These are phyloP conservation scores for Paedocypris micromegethes DNA, from an alignment of 2,797 vertebrate genomes.

Conservation along the genomic window DNA sequence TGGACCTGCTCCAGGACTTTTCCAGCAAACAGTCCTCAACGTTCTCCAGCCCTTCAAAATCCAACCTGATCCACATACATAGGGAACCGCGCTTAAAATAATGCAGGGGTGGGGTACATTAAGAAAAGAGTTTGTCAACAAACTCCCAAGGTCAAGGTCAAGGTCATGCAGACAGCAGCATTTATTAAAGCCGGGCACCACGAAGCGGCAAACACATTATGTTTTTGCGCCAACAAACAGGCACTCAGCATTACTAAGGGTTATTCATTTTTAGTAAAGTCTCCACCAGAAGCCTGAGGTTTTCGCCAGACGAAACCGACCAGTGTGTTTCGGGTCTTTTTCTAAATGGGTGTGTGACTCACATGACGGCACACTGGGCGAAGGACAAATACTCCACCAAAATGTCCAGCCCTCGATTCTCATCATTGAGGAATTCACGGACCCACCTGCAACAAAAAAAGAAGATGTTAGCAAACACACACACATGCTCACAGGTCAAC, in stretches of 20 bases:
- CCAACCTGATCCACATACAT: constrained; percentile 79
- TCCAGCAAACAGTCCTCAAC: constrained; percentile 86
- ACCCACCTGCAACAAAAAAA: constrained; percentile 80
- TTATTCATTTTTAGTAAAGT: constrained; percentile 3
- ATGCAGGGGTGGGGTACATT: constrained; percentile 51
- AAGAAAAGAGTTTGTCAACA: constrained; percentile 57
- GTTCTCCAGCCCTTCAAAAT: constrained; percentile 93
- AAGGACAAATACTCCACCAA: constrained; percentile 96
- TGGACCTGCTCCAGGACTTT: constrained; percentile 97
- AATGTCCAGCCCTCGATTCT: constrained; percentile 91
- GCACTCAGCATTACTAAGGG: constrained; percentile 47
- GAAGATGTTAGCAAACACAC: constrained; percentile 2
- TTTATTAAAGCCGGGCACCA: not conserved
- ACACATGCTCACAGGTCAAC: too few relatives aligned
- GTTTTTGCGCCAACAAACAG: constrained; percentile 33
- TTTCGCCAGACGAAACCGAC: not conserved
- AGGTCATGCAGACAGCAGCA: constrained; percentile 54
- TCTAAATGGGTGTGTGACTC: constrained; percentile 62
- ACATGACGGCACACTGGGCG: constrained; percentile 93
- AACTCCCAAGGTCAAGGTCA: constrained; percentile 32
- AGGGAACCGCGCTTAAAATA: constrained; percentile 52
- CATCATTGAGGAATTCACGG: constrained; percentile 93
- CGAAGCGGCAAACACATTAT: constrained; percentile 45
- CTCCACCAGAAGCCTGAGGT: not conserved
- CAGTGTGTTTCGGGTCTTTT: constrained; percentile 10